Base-by-base conservation (phyloP, 2,797 vertebrate species). In the Lacerta viridis region DNA sequence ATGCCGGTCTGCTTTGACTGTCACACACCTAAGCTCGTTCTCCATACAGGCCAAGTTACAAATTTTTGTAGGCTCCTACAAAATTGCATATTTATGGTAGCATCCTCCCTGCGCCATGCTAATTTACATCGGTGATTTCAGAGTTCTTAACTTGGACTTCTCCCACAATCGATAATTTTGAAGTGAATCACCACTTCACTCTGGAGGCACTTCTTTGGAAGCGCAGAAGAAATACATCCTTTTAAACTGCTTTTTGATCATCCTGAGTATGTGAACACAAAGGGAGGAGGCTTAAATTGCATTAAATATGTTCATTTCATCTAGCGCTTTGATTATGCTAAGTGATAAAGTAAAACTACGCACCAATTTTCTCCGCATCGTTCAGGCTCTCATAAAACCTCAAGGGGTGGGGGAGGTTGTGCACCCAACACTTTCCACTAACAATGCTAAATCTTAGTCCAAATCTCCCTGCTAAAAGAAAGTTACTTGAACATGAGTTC, bases 241-340 rank as follows among this genome's bases (percentile, higher is more conserved):
- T 83, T 71, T 33, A 71, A 59, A 72, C 68, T 25, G 66, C 82
- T 43, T 84, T 43, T 88, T 66, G 41, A 76, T 85, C 78, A n/a
- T 66, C 46, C 43, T 68, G 27, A 33, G 68, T 10, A 80, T 39
- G n/a, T 55, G 77, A 87, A 75, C 50, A 81, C 41, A 89, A 41
- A 46, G 7, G 50, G 29, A 64, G 20, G 61, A 23, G 18, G 59
- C 33, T 74, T 84, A 61, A 80, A 88, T 18, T 59, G 50, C 20
- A 4, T 81, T 59, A 84, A 88, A 59, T 61, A 61, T 29, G 46
- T n/a, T 41, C 20, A 46, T 72, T 79, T 88, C 20, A 88, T 75
- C 59, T 20, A 84, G 59, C 61, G 55, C 69, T 81, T 68, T 41
- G n/a, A 89, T 50, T 84, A 80, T 50, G 59, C 33, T 66, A 68